phyloP scores from a whole-genome alignment of 1,140 invertebrate species.

The Liolophura sinensis region DNA sequence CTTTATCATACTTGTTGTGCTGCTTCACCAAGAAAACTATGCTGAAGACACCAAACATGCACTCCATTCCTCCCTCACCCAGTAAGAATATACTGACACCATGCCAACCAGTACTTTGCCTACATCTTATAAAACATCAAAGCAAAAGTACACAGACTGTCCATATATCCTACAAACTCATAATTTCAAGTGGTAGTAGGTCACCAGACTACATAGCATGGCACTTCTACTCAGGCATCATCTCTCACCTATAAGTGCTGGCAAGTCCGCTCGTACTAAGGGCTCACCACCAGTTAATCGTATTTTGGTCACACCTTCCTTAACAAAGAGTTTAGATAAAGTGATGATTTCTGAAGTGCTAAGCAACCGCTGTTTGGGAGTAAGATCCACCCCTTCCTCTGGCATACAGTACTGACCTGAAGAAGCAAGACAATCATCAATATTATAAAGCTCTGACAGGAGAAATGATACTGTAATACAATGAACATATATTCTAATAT shows the following conservation, averaged over 20 bases:
- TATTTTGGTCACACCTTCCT: constrained; percentile 89
- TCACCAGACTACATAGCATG: too few relatives aligned
- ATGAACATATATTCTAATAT: constrained; percentile 2
- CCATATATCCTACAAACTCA: too few relatives aligned
- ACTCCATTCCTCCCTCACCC: too few relatives aligned
- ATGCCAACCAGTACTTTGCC: too few relatives aligned
- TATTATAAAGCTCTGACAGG: neutral
- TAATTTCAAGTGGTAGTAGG: too few relatives aligned
- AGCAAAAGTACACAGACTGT: too few relatives aligned
- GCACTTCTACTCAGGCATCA: too few relatives aligned
- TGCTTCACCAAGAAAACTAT: too few relatives aligned
- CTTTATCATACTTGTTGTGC: too few relatives aligned
- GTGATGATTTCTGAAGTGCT: constrained; percentile 82
- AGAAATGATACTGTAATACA: constrained; percentile 4
- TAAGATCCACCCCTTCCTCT: constrained; percentile 84
- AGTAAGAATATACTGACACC: too few relatives aligned
- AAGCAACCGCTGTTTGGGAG: constrained; percentile 72
- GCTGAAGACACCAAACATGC: too few relatives aligned
- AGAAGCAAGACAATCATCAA: constrained; percentile 12
- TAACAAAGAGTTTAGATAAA: constrained; percentile 82
- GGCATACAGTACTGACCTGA: constrained; percentile 96
- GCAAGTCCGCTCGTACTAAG: constrained; percentile 83
- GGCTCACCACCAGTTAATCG: constrained; percentile 97
- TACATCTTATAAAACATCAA: too few relatives aligned
- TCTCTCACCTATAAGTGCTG: constrained; percentile 75